phyloP scores from a whole-genome alignment of 37 sponge, comb jelly and placozoan species.

The Aphrocallistes beatrix region DNA sequence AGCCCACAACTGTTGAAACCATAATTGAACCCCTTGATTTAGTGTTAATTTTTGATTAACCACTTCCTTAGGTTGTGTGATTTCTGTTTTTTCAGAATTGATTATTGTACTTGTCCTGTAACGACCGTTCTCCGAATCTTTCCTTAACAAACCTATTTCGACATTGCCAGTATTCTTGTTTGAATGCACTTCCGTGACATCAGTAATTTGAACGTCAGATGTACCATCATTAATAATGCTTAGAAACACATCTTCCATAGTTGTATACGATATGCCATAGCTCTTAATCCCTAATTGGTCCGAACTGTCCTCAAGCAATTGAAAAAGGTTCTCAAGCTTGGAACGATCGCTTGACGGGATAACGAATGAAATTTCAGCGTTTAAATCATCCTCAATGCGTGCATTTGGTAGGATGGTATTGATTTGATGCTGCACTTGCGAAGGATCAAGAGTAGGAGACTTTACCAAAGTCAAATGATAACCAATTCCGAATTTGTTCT shows the following conservation, averaged over 20 bases:
- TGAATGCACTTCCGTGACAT: no score
- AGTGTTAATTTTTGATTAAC: neutral
- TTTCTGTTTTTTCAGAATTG: no score
- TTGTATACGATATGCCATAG: constrained; percentile 44
- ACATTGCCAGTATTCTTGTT: no score
- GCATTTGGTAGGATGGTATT: neutral
- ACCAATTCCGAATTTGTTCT: constrained; percentile 56
- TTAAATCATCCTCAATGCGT: constrained; percentile 50
- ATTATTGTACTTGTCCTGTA: no score
- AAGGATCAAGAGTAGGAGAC: neutral
- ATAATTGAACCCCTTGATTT: neutral
- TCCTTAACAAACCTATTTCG: no score
- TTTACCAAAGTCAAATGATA: constrained; percentile 27
- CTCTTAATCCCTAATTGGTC: constrained; percentile 25
- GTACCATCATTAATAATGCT: constrained; percentile 18
- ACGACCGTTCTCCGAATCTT: no score
- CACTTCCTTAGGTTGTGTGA: no score
- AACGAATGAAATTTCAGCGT: constrained; percentile 72
- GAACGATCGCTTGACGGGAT: constrained; percentile 47
- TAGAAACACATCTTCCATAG: constrained; percentile 53
- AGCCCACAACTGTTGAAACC: constrained; percentile 39
- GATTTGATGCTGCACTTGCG: neutral
- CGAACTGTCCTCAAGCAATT: constrained; percentile 32
- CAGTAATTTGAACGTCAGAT: no score
- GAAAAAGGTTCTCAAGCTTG: constrained; percentile 68